These are phyloP conservation scores for Phrynosoma platyrhinos DNA, from an alignment of 2,113 vertebrate genomes.

Conservation along the genomic window DNA sequence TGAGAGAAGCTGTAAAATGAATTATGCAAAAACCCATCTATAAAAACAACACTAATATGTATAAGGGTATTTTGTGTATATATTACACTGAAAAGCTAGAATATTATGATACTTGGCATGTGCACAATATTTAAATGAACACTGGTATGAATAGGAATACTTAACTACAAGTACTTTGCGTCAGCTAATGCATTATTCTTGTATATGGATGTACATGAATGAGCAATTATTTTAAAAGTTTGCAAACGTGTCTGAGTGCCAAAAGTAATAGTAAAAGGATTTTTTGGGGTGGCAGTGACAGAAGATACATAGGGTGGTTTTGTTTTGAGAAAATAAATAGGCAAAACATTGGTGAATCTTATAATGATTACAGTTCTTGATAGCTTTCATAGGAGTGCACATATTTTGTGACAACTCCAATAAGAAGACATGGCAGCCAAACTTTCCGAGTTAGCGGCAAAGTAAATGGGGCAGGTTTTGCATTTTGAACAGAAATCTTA, in stretches of 20 bases:
- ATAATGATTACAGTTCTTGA: conserved; percentile 87
- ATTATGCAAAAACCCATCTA: conserved; percentile 49
- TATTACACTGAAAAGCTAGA: conserved; percentile 51
- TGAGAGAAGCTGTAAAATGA: conserved; percentile 44
- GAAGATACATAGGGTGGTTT: conserved; percentile 76
- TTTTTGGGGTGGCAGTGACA: conserved; percentile 55
- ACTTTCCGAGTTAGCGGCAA: conserved; percentile 90
- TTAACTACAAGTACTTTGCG: conserved; percentile 66
- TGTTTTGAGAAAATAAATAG: conserved; percentile 80
- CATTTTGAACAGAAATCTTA: conserved; percentile 91
- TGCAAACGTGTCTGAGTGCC: conserved; percentile 72
- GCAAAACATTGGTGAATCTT: conserved; percentile 84
- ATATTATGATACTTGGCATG: conserved; percentile 72
- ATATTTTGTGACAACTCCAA: conserved; percentile 90
- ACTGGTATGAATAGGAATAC: conserved; percentile 74
- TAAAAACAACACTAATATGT: conserved; percentile 63
- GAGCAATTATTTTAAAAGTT: conserved; percentile 86
- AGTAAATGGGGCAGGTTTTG: conserved; percentile 89
- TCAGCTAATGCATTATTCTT: conserved; percentile 84
- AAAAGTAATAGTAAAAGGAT: conserved; percentile 79
- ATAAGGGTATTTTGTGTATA: conserved; percentile 42
- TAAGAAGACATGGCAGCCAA: conserved; percentile 89
- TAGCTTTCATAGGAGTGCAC: conserved; percentile 88
- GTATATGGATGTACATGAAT: conserved; percentile 74
- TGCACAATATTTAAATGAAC: conserved; percentile 76